phyloP scores from a whole-genome alignment of 2,797 vertebrate genomes.

The Acanthopagrus latus region DNA sequence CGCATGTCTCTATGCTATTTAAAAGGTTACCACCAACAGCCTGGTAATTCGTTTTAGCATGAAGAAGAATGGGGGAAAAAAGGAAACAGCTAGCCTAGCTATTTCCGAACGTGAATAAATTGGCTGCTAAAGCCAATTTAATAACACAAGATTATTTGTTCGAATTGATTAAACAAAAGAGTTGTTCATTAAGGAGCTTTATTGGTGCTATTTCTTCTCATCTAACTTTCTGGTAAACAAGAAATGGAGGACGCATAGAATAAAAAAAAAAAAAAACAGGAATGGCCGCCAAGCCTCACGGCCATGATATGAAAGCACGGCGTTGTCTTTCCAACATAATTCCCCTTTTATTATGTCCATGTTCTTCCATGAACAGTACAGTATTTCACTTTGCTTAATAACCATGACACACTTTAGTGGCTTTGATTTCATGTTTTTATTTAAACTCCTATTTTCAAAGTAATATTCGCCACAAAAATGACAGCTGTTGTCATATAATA shows the following conservation, averaged over 20 bases:
- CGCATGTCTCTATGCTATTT: background rate
- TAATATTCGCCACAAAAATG: conserved; percentile 66
- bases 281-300: background rate
- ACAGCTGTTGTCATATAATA: conserved; percentile 63
- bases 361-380: conserved; percentile 12
- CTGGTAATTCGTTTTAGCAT: background rate
- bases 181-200: background rate
- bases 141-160: background rate
- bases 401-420: conserved; percentile 47
- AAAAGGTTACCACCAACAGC: background rate
- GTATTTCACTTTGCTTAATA: conserved; percentile 46
- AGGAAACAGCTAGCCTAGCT: background rate
- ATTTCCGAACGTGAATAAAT: background rate
- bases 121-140: background rate
- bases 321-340: background rate
- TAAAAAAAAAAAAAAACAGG: background rate
- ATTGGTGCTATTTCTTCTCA: background rate
- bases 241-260: background rate
- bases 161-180: no score
- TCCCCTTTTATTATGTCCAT: background rate
- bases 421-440: conserved; percentile 71
- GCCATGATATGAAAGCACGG: background rate
- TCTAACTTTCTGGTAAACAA: background rate
- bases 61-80: no score
- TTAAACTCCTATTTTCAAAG: conserved; percentile 72